Evolutionary conservation across 2,797 vertebrate species (phyloP).

Genomic region (Prunella strophiata): DNA sequence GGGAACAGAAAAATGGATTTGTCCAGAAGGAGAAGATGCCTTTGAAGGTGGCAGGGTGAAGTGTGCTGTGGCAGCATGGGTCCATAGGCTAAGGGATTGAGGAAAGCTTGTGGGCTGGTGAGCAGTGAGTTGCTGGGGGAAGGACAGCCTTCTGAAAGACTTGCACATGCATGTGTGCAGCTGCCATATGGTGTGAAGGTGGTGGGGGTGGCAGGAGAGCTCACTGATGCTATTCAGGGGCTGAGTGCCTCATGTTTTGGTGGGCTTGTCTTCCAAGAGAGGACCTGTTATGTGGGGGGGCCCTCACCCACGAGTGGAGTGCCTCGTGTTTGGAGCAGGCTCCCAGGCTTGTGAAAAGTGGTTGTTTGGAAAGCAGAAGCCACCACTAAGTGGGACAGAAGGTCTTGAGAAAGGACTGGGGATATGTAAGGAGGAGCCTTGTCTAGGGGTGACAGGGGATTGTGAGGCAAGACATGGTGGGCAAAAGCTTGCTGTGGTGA

Average conservation of each 20-base stretch:
- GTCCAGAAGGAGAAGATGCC: background rate
- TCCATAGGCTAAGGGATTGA: background rate
- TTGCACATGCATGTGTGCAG: background rate
- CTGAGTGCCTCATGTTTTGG: background rate
- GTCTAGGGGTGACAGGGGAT: too few species aligned
- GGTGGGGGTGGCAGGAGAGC: slow-evolving; percentile 35
- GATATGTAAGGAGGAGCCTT: background rate
- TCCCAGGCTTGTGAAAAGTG: background rate
- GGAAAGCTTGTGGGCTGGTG: background rate
- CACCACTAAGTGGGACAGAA: background rate
- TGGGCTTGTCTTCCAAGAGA: background rate
- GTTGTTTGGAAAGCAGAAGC: background rate
- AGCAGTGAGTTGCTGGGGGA: background rate
- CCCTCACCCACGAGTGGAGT: background rate
- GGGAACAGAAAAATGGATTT: rapidly evolving
- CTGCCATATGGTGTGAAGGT: slow-evolving; percentile 50
- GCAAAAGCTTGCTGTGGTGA: background rate
- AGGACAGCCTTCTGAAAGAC: background rate
- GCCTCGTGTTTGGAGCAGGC: background rate
- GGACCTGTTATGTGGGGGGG: background rate
- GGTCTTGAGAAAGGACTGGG: background rate
- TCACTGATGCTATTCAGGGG: background rate
- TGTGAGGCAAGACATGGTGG: background rate
- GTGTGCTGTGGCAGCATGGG: rapidly evolving
- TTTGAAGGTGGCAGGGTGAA: background rate